Evolutionary conservation across 2,113 vertebrate species (phyloP).

Genomic region (Hassar affinis): DNA sequence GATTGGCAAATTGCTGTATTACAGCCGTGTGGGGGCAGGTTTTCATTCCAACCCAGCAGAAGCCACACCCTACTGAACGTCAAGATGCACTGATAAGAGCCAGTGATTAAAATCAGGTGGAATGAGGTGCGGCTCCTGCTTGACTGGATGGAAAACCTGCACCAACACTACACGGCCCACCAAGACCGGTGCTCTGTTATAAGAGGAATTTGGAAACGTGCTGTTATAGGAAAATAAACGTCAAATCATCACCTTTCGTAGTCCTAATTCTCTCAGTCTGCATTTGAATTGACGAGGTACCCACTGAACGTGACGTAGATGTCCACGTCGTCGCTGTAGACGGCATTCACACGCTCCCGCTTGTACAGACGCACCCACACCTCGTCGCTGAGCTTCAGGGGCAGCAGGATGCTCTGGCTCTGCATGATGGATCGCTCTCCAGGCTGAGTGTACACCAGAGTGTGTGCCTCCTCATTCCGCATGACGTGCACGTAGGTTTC

Average conservation of each 20-base stretch:
- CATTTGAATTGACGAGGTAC: constrained; percentile 67
- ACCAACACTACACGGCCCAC: too few relatives aligned
- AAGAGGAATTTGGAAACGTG: background rate
- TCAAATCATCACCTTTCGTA: background rate
- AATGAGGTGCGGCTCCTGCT: too few relatives aligned
- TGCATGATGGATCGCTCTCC: constrained; percentile 96
- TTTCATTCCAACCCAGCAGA: too few relatives aligned
- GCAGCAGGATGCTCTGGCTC: constrained; percentile 91
- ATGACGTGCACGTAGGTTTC: constrained; percentile 94
- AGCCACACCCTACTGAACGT: too few relatives aligned
- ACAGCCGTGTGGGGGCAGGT: too few relatives aligned
- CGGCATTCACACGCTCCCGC: constrained; percentile 85
- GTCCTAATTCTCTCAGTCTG: background rate
- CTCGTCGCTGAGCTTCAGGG: constrained; percentile 79
- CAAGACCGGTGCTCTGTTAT: background rate
- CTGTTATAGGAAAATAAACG: background rate
- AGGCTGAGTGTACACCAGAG: constrained; percentile 90
- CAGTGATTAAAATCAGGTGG: too few relatives aligned
- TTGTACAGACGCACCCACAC: constrained; percentile 93
- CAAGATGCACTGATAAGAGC: too few relatives aligned
- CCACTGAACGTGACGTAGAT: constrained; percentile 93
- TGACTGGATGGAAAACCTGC: too few relatives aligned
- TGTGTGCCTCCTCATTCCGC: constrained; percentile 81
- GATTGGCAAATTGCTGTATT: too few relatives aligned
- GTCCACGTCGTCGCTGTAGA: constrained; percentile 90